Evolutionary conservation across 1,140 invertebrate species (phyloP).

Genomic region (Aphidius gifuensis): DNA sequence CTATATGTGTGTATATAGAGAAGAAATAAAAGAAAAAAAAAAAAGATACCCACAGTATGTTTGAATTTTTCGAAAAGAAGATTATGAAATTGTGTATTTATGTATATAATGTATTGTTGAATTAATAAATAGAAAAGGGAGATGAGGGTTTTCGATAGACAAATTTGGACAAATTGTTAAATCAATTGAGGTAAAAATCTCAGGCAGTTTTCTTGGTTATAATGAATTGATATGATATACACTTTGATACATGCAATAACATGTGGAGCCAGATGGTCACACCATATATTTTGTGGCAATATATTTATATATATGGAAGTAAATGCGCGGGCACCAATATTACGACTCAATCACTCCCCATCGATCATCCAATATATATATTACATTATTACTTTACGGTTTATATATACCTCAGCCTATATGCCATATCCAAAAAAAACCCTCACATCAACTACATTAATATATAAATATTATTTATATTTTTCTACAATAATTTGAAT

Average conservation of each 20-base stretch:
- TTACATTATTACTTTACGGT: conserved; percentile 44
- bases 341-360: conserved; percentile 50
- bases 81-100: too few species aligned
- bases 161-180: neutral
- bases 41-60: neutral
- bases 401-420: conserved; percentile 21
- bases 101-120: too few species aligned
- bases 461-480: too few species aligned
- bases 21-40: conserved; percentile 2
- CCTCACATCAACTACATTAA: too few species aligned
- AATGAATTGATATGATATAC: conserved; percentile 40
- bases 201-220: conserved; percentile 18
- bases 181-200: neutral
- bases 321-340: conserved; percentile 39
- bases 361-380: conserved; percentile 46
- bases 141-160: too few species aligned
- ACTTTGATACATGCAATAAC: conserved; percentile 44
- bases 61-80: too few species aligned
- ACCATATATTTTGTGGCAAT: conserved; percentile 17
- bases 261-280: conserved; percentile 28
- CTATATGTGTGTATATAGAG: neutral
- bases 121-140: too few species aligned
- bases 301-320: conserved; percentile 5
- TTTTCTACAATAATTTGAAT: too few species aligned
- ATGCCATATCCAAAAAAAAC: too few species aligned